A percentile compares a stretch with the other conserved stretches of the same genome.
Evolutionary conservation across 30 jellyfish, hydroid and myxozoan genomes (phyloP).

Genomic region (Hydra vulgaris): DNA sequence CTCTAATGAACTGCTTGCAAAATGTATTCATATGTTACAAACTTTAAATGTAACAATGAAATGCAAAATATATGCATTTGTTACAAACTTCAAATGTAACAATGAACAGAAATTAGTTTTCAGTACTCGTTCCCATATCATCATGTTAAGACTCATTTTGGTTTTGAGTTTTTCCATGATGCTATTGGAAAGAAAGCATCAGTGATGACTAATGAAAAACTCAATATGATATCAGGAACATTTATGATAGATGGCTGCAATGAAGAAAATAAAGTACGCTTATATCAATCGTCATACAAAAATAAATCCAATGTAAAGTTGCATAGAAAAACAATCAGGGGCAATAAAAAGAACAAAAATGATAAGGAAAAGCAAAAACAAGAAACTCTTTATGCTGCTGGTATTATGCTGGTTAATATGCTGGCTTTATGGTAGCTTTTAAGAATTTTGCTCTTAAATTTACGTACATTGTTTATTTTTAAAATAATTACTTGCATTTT

Average conservation of each 20-base stretch:
- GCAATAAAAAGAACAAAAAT: neutral
- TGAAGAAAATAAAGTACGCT: neutral
- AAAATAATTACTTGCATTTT: neutral
- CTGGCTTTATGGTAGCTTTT: too few species aligned
- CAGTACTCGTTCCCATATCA: too few species aligned
- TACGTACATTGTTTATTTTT: neutral
- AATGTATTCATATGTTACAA: too few species aligned
- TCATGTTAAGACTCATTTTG: too few species aligned
- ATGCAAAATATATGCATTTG: too few species aligned
- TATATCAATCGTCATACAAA: neutral
- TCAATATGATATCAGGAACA: neutral
- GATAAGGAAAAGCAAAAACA: neutral
- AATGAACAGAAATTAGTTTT: too few species aligned
- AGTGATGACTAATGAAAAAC: neutral
- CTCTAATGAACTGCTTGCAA: too few species aligned
- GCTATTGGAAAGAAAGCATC: neutral
- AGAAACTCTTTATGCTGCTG: neutral
- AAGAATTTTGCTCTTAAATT: neutral
- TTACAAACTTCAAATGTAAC: too few species aligned
- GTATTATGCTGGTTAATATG: too few species aligned
- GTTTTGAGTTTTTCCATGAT: too few species aligned
- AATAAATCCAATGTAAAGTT: neutral
- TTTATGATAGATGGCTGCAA: neutral
- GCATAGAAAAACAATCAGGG: neutral
- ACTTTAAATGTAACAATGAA: too few species aligned